Evolutionary conservation across 2,797 vertebrate species (phyloP), one percentile per base, ranked within the genome.

Genomic region (Takifugu ocellatus): DNA sequence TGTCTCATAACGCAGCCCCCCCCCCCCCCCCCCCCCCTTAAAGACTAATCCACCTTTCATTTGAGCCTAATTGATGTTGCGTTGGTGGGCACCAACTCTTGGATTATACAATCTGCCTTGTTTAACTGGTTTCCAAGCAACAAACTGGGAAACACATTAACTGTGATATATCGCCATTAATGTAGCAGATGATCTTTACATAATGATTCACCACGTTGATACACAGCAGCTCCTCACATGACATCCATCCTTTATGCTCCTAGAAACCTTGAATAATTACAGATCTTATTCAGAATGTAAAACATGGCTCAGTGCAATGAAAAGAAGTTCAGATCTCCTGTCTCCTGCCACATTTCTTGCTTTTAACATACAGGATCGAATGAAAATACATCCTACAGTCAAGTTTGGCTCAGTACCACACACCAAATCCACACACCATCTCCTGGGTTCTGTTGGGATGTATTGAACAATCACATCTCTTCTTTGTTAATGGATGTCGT

Each of bases 11-110:
- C n/a, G n/a, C n/a, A n/a, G n/a, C n/a, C n/a, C n/a, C n/a, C n/a
- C n/a, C 72, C 64, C 49, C 65, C 56, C 60, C 54, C 71, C 66
- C 59, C 54, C 17, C 51, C 72, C 64, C 72, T 63, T 74, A 63
- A 82, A 80, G 74, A 77, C 68, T 68, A 75, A 86, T 82, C 74
- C 64, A 84, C 70, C 75, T 61, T 67, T 77, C 53, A 56, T 73
- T 74, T 64, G 66, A 68, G 69, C 66, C 73, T 80, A 86, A 87
- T 78, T 83, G 79, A 83, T 72, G 76, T 49, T 68, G 66, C 71
- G 61, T 77, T n/a, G 61, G 66, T 67, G 70, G 72, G 61, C 66
- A 17, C 49, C 49, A 56, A 62, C 65, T 79, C 62, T 68, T 48
- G 54, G 75, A 78, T 83, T 84, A 72, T 76, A 74, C 63, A 56